Conservation (phyloP, 1,140 invertebrate genomes). For the Lordiphosa clarofinis region DNA sequence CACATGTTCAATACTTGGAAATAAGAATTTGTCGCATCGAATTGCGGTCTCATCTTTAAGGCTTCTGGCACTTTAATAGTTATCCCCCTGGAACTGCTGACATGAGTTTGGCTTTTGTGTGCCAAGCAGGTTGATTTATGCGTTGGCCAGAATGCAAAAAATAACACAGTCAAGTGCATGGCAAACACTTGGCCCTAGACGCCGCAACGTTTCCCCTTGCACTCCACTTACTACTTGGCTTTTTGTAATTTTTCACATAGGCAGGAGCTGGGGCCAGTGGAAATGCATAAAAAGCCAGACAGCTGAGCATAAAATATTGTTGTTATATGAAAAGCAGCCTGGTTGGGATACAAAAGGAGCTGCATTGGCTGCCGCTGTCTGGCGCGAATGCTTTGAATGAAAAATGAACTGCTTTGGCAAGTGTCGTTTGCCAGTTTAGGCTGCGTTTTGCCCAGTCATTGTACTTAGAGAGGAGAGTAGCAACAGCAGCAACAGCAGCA, state of each 20-base stretch:
- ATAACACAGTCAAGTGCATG: slow-evolving; percentile 75
- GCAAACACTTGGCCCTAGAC: slow-evolving; percentile 67
- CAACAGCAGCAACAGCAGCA: background rate
- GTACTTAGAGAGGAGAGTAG: slow-evolving; percentile 2
- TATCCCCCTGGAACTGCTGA: slow-evolving; percentile 35
- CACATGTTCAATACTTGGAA: slow-evolving; percentile 23
- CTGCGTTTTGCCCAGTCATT: slow-evolving; percentile 61
- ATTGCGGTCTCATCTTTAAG: slow-evolving; percentile 45
- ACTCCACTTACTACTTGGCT: slow-evolving; percentile 21
- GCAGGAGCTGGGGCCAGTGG: slow-evolving; percentile 38
- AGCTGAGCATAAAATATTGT: slow-evolving; percentile 76
- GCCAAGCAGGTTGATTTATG: slow-evolving; percentile 63
- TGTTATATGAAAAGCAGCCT: slow-evolving; percentile 73
- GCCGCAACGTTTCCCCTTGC: slow-evolving; percentile 32
- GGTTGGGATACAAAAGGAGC: slow-evolving; percentile 15
- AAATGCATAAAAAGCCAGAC: slow-evolving; percentile 76
- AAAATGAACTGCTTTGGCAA: slow-evolving; percentile 53
- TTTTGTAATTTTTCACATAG: slow-evolving; percentile 76
- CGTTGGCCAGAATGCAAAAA: slow-evolving; percentile 53
- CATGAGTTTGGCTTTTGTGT: slow-evolving; percentile 26
- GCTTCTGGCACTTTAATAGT: slow-evolving; percentile 46
- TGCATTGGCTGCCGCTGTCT: slow-evolving; percentile 45
- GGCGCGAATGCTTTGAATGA: slow-evolving; percentile 59
- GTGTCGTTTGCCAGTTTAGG: slow-evolving; percentile 61
- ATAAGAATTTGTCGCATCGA: slow-evolving; percentile 41